Base-by-base conservation (phyloP, 2,113 vertebrate genomes). In the Sebastes schlegelii region DNA sequence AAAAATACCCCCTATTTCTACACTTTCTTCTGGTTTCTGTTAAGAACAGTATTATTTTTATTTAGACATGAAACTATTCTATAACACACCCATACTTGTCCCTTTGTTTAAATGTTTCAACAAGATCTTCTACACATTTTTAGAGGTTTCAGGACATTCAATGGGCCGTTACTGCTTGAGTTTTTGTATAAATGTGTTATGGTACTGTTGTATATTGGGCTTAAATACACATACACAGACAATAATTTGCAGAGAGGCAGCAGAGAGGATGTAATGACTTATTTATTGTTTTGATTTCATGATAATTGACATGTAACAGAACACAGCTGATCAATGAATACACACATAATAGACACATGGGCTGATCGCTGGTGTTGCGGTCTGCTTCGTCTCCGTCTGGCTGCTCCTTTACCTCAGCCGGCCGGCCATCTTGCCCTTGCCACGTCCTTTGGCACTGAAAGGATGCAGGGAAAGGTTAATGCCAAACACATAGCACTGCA, bases 381-480 rank as follows among this genome's bases (percentile, higher is more conserved):
- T 70, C 21, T 78, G 54, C 52, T 23, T 71, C 5, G 6, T 23
- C 63, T 19, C 54, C 4, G 45, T 78, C 80, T 9, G 17, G 42
- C 21, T 8, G 74, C 55, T 70, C 46, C 73, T 94, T 89, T 93
- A 96, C 90, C 95, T 91, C 84, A 95, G 71, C 64, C 95, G 92
- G 46, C 88, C 85, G 2, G 80, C 63, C 93, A 94, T 87, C 84
- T 95, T 95, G 79, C 93, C 95, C 86, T 96, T 96, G 54, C 95
- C 90, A 0, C 95, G 94, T 49, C 95, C 95, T 84, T 96, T 96
- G 51, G 92, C 88, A 16, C 95, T 96, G 83, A 73, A 85, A 86
- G 60, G 34, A 58, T 21, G 63, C 58, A 69, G 11, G 12, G 43
- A 46, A 64, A 71, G 42, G 23, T 58, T 4, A 70, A 68, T 5